A percentile compares a stretch with the other conserved stretches of the same genome.
Evolutionary conservation across 2,888 invertebrate species (phyloP).

Genomic region (Apamea anceps): DNA sequence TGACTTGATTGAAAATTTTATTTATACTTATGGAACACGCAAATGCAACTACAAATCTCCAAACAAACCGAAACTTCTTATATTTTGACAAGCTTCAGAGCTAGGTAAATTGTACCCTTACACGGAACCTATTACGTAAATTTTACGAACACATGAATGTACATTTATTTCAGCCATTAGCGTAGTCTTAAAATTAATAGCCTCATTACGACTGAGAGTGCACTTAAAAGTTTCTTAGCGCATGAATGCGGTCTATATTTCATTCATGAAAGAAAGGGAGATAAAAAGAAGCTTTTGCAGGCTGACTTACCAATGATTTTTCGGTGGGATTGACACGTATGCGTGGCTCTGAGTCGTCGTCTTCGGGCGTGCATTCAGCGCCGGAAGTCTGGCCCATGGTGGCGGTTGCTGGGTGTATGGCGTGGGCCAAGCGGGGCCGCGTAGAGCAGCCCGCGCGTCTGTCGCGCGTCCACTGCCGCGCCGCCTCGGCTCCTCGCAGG

Average conservation of each 20-base stretch:
- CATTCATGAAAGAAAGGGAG: slow-evolving; percentile 27
- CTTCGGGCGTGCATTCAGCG: slow-evolving; percentile 88
- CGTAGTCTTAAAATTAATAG: slow-evolving; percentile 32
- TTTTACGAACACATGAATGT: slow-evolving; percentile 4
- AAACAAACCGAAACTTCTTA: slow-evolving; percentile 7
- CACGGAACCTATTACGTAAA: slow-evolving; percentile 33
- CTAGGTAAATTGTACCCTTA: neutral
- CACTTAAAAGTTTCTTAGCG: slow-evolving; percentile 39
- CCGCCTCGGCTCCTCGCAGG: slow-evolving; percentile 70
- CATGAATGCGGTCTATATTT: slow-evolving; percentile 28
- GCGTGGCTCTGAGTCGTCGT: slow-evolving; percentile 88
- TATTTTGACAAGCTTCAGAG: neutral
- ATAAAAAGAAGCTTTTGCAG: neutral
- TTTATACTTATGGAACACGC: neutral
- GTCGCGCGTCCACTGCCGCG: slow-evolving; percentile 87
- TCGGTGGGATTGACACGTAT: slow-evolving; percentile 88
- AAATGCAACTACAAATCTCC: neutral
- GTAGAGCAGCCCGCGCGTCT: slow-evolving; percentile 87
- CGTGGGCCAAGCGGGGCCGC: slow-evolving; percentile 85
- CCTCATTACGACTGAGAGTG: slow-evolving; percentile 21
- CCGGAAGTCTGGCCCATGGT: slow-evolving; percentile 90
- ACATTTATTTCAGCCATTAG: slow-evolving; percentile 24
- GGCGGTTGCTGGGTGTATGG: slow-evolving; percentile 62
- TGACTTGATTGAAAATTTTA: neutral
- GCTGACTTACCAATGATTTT: slow-evolving; percentile 88